phyloP scores from a whole-genome alignment of 2,888 invertebrate species.

The Nineta flava region DNA sequence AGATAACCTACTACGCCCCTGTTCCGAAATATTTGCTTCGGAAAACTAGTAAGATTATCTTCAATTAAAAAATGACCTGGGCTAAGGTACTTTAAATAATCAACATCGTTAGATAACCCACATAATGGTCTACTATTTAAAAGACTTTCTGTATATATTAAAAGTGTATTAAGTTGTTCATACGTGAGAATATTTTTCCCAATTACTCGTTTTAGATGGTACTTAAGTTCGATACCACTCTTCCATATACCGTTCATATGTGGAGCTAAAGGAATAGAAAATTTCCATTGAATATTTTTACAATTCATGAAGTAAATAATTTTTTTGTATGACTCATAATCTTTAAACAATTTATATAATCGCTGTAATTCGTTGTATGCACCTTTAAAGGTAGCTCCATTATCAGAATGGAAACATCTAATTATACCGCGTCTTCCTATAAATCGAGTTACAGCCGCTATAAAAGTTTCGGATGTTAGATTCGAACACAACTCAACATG shows the following conservation, averaged over 20 bases:
- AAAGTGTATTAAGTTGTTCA: background rate
- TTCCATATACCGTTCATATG: too few relatives aligned
- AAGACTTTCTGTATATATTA: background rate
- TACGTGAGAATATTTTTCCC: background rate
- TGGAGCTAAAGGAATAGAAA: too few relatives aligned
- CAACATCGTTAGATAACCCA: background rate
- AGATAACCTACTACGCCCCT: too few relatives aligned
- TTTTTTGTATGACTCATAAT: too few relatives aligned
- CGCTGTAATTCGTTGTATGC: background rate
- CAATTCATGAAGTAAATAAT: background rate
- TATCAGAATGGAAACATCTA: background rate
- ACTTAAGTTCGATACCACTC: background rate
- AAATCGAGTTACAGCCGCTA: too few relatives aligned
- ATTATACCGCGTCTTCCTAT: background rate
- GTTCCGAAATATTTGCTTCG: too few relatives aligned
- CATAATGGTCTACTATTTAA: background rate
- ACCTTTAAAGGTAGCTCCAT: background rate
- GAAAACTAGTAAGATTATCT: too few relatives aligned
- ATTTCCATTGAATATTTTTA: background rate
- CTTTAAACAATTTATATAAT: background rate
- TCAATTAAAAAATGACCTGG: too few relatives aligned
- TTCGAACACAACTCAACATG: too few relatives aligned
- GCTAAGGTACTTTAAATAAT: background rate
- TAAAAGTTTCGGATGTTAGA: too few relatives aligned
- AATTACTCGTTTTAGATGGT: background rate